Base-by-base conservation (phyloP, 2,888 invertebrate genomes). In the Limnephilus marmoratus region DNA sequence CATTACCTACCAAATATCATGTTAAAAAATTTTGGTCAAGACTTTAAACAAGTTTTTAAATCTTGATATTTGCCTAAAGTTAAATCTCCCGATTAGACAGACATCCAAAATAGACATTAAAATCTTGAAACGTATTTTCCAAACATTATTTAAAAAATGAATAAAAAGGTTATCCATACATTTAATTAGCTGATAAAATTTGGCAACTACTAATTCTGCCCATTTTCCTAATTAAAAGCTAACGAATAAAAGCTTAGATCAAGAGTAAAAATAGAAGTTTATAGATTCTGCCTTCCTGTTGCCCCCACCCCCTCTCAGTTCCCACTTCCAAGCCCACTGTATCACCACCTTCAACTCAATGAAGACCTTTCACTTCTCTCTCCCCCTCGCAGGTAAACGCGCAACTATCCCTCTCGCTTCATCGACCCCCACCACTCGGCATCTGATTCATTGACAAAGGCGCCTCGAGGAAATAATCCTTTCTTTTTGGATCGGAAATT, bases 281-380 rank as follows among this genome's bases (percentile, higher is more conserved):
- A 90, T 91, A 92, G 91, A 91, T 82, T 91, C 53, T 87, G 81
- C 89, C 92, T 93, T 94, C 94, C 94, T 93, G 93, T 93, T 93
- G 93, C 91, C 91, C 93, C 91, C 92, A 90, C 90, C 93, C 93
- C 91, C 90, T 91, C 93, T 68, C 82, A 86, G 82, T 53, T 31
- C 68, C 81, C 80, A n/a, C 37, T 91, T 90, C 91, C 92, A 92
- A 90, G 81, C n/a, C 93, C 87, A 85, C 89, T 45, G 49, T 93
- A 85, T 85, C 53, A 90, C 90, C 83, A 93, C 91, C 93, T 91
- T 81, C 91, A 89, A 81, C 81, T 81, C 53, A 68, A 68, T 34
- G 29, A 41, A 18, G 15, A 13, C 37, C 90, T 31, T 24, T 68
- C 90, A 29, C 81, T 24, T 49, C 80, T 90, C 81, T 24, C 45